Percentiles rank a stretch among this genome's conserved stretches.
phyloP scores from a whole-genome alignment of 1,140 invertebrate genomes.

The Drosophila melanogaster region DNA sequence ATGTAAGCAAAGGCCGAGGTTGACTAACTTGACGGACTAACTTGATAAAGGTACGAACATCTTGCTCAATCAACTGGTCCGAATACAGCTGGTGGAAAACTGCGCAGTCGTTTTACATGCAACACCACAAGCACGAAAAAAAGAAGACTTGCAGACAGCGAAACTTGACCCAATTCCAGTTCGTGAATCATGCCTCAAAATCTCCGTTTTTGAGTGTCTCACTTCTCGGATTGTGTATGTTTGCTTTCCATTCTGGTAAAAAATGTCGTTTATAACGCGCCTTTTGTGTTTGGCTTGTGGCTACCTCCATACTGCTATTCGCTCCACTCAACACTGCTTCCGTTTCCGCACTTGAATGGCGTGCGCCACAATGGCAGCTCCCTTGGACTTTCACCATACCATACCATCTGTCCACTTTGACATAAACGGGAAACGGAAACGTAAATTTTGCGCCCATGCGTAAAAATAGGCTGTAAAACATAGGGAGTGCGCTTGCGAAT shows the following conservation, averaged over 20 bases:
- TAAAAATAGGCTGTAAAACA: slow-evolving; percentile 39
- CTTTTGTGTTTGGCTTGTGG: slow-evolving; percentile 81
- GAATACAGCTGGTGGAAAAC: slow-evolving; percentile 32
- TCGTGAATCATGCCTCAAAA: slow-evolving; percentile 49
- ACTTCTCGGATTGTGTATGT: slow-evolving; percentile 23
- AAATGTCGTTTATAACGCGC: slow-evolving; percentile 82
- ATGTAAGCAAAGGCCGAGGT: no score
- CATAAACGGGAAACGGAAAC: slow-evolving; percentile 76
- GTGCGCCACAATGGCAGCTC: slow-evolving; percentile 67
- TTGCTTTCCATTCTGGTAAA: slow-evolving; percentile 64
- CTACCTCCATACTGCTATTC: slow-evolving; percentile 22
- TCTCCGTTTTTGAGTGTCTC: slow-evolving; percentile 1
- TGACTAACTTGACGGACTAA: no score
- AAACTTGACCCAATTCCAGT: slow-evolving; percentile 75
- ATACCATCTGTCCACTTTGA: slow-evolving; percentile 60
- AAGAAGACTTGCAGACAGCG: slow-evolving; percentile 4
- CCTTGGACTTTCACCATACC: slow-evolving; percentile 3
- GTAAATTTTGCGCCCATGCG: slow-evolving; percentile 82
- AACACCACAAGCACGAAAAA: slow-evolving; percentile 25
- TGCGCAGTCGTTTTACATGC: slow-evolving; percentile 56
- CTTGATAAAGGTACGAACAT: no score
- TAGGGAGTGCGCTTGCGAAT: slow-evolving; percentile 20
- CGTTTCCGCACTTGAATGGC: slow-evolving; percentile 79
- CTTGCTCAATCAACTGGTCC: no score
- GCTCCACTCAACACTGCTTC: slow-evolving; percentile 44